Base-by-base conservation (phyloP, 2,797 vertebrate species). In the Falco columbarius region DNA sequence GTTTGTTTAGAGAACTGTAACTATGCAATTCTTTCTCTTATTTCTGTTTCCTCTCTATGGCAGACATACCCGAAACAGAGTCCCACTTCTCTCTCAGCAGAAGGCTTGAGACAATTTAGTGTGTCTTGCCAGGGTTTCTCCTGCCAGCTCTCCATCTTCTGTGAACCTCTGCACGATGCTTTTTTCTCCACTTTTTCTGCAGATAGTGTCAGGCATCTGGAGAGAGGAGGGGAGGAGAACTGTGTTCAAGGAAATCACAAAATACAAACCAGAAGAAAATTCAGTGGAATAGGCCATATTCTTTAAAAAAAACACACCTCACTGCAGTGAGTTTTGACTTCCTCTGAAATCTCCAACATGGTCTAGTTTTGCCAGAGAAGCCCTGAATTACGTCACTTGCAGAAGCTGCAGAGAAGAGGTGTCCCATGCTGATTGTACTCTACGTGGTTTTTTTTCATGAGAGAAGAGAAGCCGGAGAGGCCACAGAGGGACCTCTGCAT, bases 271-370 rank as follows among this genome's bases (percentile, higher is more conserved):
- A 12, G 67, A 70, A 66, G 52, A 51, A 67, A 59, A 24, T 9
- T 49, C 30, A 3, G 9, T 14, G 30, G 34, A 42, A 47, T 26
- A 49, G 46, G 8, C 1, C 1, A 4, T 40, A 11, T 17, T 88
- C 12, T 73, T 90, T 16, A 54, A 81, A 75, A 79, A 86, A 32
- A 86, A 32, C 2, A 0, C n/a, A 27, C n/a, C 13, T 58, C 17
- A 3, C 14, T 7, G 1, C 30, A 3, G 30, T 56, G 52, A 71
- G 36, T 82, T 54, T 14, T 65, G 36, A 34, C 27, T 17, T 77
- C 22, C 15, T 77, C 32, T 3, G 0, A 42, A 84, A 52, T 47
- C 20, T 19, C 24, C 5, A 22, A 0, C 0, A 0, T 17, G 24
- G n/a, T 55, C 22, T 47, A 6, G 51, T 58, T 90, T 90, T 91